Percentiles rank a stretch among this genome's conserved stretches.
Conservation (phyloP, 2,888 invertebrate genomes). For the Tipula lateralis region DNA sequence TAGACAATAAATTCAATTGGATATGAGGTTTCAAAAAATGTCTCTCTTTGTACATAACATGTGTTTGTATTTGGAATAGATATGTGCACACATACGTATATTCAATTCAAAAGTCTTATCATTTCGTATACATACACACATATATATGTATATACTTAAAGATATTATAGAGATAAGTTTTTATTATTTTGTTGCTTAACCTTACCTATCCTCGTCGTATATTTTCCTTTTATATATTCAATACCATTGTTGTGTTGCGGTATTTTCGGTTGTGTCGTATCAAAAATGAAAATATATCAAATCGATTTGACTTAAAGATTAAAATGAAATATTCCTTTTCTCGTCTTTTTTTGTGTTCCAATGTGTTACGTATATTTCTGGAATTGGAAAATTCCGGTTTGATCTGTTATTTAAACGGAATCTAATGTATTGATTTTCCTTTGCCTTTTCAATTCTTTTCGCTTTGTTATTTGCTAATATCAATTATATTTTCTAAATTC, state of each 20-base stretch:
- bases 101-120: not conserved
- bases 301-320: conserved; percentile 19
- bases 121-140: not conserved
- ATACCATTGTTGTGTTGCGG: not conserved
- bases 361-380: not conserved
- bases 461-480: not conserved
- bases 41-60: not conserved
- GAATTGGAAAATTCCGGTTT: conserved; percentile 24
- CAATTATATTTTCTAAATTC: not conserved
- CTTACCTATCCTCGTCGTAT: not conserved
- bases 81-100: not conserved
- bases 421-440: not conserved
- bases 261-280: not conserved
- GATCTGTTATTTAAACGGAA: conserved; percentile 19
- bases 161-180: not conserved
- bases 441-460: not conserved
- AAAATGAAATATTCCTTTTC: not conserved
- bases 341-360: not conserved
- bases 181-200: not conserved
- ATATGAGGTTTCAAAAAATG: not conserved
- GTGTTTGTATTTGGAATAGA: not conserved
- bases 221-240: not conserved
- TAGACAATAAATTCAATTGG: conserved; percentile 7
- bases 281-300: conserved; percentile 20
- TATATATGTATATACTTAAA: not conserved